phyloP scores from a whole-genome alignment of 2,797 vertebrate species.

The Eulemur mongoz region DNA sequence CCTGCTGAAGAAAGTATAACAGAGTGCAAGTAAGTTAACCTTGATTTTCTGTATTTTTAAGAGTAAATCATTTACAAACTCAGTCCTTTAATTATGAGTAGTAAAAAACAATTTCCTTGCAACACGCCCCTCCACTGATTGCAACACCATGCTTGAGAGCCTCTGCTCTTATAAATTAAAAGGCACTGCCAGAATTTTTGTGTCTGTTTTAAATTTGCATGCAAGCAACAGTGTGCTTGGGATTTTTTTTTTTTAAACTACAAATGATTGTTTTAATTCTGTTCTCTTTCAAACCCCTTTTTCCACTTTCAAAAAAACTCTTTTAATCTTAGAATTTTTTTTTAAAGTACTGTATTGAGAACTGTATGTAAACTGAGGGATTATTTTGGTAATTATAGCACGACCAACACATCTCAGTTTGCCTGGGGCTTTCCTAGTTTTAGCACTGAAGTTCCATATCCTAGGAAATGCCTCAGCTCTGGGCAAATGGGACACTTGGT shows the following conservation, averaged over 20 bases:
- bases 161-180: slow-evolving; percentile 58
- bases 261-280: slow-evolving; percentile 37
- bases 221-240: slow-evolving; percentile 14
- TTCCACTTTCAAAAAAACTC: background rate
- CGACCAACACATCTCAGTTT: background rate
- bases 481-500: slow-evolving; percentile 13
- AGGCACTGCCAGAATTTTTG: slow-evolving; percentile 42
- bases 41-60: slow-evolving; percentile 73
- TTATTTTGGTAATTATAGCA: slow-evolving; percentile 15
- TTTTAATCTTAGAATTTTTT: slow-evolving; percentile 41
- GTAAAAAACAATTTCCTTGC: slow-evolving; percentile 75
- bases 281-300: background rate
- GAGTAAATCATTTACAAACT: slow-evolving; percentile 79
- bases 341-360: background rate
- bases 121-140: slow-evolving; percentile 66
- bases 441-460: background rate
- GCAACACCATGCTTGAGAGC: slow-evolving; percentile 61
- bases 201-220: slow-evolving; percentile 62
- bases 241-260: background rate
- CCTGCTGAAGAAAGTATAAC: slow-evolving; percentile 7
- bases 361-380: background rate
- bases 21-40: slow-evolving; percentile 50
- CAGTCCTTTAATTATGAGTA: slow-evolving; percentile 75
- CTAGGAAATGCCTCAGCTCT: slow-evolving; percentile 12
- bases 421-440: background rate